Conservation (phyloP, 1,140 invertebrate genomes). For the Drosophila miranda region DNA sequence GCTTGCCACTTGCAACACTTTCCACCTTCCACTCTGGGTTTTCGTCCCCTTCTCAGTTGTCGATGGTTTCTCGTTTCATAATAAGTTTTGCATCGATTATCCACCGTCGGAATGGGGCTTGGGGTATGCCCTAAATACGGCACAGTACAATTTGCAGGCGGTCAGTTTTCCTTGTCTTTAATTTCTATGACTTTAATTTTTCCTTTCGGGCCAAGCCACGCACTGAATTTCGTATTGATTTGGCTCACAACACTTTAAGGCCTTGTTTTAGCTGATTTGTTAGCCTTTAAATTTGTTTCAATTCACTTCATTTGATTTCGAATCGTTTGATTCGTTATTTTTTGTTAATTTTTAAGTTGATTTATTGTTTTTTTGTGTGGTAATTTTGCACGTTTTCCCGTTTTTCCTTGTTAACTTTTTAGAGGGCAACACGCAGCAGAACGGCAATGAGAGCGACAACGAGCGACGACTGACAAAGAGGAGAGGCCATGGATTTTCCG, state of each 20-base stretch:
- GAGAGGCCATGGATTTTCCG: conserved; percentile 52
- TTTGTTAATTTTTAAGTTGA: conserved; percentile 12
- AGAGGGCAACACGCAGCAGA: conserved; percentile 67
- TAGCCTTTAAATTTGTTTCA: background rate
- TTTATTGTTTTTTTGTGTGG: conserved; percentile 3
- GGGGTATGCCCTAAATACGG: background rate
- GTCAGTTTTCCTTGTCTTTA: conserved; percentile 10
- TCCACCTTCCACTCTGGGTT: conserved; percentile 9
- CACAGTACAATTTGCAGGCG: conserved; percentile 60
- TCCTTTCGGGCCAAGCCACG: conserved; percentile 7
- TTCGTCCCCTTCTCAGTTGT: conserved; percentile 25
- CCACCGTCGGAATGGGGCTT: conserved; percentile 1
- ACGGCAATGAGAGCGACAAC: conserved; percentile 62
- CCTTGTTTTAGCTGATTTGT: conserved; percentile 9
- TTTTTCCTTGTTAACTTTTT: conserved; percentile 23
- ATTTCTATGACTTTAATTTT: conserved; percentile 6
- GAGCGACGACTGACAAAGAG: conserved; percentile 56
- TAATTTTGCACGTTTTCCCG: conserved; percentile 23
- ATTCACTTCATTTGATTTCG: background rate
- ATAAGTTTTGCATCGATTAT: conserved; percentile 42
- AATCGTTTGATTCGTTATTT: conserved; percentile 27
- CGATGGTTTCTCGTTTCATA: conserved; percentile 45
- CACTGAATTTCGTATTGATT: conserved; percentile 42
- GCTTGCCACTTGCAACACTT: conserved; percentile 23
- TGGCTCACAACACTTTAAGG: conserved; percentile 29